A percentile compares a stretch with the other conserved stretches of the same genome.
These are phyloP conservation scores for Uropetala carovei DNA, from an alignment of 2,888 invertebrate species.

Conservation along the genomic window DNA sequence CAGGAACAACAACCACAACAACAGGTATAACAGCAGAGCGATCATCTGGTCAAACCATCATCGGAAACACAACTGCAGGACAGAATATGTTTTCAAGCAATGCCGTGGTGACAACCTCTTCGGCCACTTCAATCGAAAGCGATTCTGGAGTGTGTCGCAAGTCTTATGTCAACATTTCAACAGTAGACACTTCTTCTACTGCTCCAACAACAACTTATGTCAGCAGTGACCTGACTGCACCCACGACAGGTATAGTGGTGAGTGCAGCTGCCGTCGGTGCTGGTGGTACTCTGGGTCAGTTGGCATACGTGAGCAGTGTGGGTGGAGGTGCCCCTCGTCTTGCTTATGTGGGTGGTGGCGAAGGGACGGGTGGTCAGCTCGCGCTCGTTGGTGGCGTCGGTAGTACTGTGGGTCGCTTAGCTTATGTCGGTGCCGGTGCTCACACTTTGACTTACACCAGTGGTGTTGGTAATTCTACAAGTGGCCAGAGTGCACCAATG, in stretches of 20 bases:
- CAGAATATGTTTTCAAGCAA: constrained; percentile 38
- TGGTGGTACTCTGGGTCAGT: constrained; percentile 30
- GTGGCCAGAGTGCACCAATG: constrained; percentile 42
- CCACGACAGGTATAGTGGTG: constrained; percentile 46
- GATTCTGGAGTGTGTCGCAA: constrained; percentile 26
- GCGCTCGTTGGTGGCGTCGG: constrained; percentile 55
- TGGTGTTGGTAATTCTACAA: constrained; percentile 22
- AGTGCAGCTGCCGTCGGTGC: constrained; percentile 14
- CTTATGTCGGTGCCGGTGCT: constrained; percentile 34
- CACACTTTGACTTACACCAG: constrained; percentile 35
- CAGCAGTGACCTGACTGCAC: constrained; percentile 58
- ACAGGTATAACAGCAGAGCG: constrained; percentile 37
- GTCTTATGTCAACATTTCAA: constrained; percentile 19
- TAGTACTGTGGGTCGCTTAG: constrained; percentile 40
- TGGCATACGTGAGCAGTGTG: constrained; percentile 52
- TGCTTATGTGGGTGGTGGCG: constrained; percentile 40
- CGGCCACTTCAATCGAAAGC: constrained; percentile 11
- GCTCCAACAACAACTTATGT: constrained; percentile 28
- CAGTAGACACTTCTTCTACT: constrained; percentile 23
- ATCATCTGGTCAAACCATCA: constrained; percentile 31
- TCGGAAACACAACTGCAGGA: constrained; percentile 32
- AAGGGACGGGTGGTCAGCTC: constrained; percentile 39
- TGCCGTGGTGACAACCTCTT: constrained; percentile 31
- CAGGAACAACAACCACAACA: constrained; percentile 28
- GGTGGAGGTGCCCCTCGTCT: constrained; percentile 48